phyloP scores from a whole-genome alignment of 2,113 vertebrate species.

The Balaeniceps rex region DNA sequence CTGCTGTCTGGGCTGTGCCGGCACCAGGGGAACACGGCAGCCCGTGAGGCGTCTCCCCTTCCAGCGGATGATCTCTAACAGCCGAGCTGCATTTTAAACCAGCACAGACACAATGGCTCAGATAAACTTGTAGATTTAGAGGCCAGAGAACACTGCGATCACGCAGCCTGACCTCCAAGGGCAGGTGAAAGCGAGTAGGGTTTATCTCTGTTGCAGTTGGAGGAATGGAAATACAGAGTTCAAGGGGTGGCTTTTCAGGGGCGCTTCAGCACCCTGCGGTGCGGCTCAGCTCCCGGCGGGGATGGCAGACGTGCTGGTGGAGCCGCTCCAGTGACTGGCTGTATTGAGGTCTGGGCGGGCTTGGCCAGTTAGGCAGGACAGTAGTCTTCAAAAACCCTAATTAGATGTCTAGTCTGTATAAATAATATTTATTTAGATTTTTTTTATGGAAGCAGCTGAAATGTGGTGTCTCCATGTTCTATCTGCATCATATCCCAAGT shows the following conservation, averaged over 20 bases:
- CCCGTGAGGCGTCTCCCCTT: neutral
- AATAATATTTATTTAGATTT: neutral
- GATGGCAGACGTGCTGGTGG: neutral
- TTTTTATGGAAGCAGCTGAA: neutral
- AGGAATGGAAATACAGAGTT: neutral
- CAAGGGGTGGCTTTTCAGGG: too few species aligned
- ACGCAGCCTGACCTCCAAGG: neutral
- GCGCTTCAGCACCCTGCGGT: too few species aligned
- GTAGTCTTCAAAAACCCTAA: neutral
- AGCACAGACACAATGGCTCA: neutral
- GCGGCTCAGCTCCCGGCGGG: rapidly evolving
- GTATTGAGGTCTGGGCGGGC: neutral
- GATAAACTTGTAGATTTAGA: neutral
- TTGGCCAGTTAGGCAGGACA: too few species aligned
- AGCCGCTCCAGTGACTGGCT: neutral
- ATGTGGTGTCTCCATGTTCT: neutral
- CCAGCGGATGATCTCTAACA: too few species aligned
- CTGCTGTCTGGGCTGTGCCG: neutral
- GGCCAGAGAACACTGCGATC: neutral
- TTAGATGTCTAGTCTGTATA: neutral
- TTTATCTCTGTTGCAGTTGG: neutral
- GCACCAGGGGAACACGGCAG: neutral
- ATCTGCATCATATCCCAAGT: rapidly evolving
- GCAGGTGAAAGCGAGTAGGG: neutral
- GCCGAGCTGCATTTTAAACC: neutral